These are phyloP conservation scores for Tribolium castaneum DNA, from an alignment of 1,140 invertebrate genomes.

Conservation along the genomic window DNA sequence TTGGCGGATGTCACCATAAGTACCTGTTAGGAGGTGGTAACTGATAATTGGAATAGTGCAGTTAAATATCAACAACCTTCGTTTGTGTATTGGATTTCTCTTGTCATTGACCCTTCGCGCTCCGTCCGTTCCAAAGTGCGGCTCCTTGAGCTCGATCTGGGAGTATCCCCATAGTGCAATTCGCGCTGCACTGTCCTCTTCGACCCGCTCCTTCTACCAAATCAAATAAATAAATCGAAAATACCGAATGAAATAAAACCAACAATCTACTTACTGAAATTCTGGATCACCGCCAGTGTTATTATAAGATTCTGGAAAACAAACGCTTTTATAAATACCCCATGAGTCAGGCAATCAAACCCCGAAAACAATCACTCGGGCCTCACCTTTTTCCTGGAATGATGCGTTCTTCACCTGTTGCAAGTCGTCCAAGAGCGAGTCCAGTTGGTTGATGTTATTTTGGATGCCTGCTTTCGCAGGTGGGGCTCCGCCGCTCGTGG, in stretches of 20 bases:
- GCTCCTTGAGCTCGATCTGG: constrained; percentile 46
- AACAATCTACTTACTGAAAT: constrained; percentile 60
- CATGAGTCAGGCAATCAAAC: constrained; percentile 35
- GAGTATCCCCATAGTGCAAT: constrained; percentile 58
- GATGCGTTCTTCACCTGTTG: constrained; percentile 64
- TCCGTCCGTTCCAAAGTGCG: constrained; percentile 54
- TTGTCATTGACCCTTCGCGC: constrained; percentile 50
- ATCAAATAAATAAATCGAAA: constrained; percentile 27
- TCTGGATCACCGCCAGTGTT: constrained; percentile 58
- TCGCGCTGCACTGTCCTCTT: constrained; percentile 47
- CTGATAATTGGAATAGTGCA: constrained; percentile 2
- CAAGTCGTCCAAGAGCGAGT: constrained; percentile 67
- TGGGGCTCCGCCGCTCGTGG: constrained; percentile 51
- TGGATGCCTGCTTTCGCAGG: constrained; percentile 60
- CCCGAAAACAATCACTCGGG: neutral
- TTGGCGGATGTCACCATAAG: constrained; percentile 57
- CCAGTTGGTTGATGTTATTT: constrained; percentile 68
- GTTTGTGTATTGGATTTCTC: constrained; percentile 56
- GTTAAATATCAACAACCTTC: constrained; percentile 51
- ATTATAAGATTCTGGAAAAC: constrained; percentile 58
- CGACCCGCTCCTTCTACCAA: neutral
- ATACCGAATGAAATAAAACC: constrained; percentile 29
- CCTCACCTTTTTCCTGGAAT: constrained; percentile 52
- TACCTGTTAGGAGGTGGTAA: constrained; percentile 48
- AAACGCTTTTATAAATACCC: constrained; percentile 50